Conservation (phyloP, 1,140 invertebrate species). For the Pogonognathellus flavescens region DNA sequence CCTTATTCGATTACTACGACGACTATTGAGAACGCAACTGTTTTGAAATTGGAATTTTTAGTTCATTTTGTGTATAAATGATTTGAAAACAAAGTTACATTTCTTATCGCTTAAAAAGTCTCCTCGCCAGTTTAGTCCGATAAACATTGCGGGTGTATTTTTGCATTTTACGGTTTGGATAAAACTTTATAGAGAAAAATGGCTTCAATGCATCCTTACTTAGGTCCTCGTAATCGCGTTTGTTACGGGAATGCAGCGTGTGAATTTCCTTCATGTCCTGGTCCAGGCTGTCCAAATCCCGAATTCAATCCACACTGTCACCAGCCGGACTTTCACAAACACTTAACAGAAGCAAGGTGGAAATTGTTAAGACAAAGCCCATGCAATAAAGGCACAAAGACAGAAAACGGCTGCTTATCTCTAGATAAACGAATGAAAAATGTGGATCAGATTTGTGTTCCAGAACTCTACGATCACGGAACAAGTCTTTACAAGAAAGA, state of each 20-base stretch:
- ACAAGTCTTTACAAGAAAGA: slow-evolving; percentile 47
- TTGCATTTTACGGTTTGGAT: too few species aligned
- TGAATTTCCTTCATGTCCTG: neutral
- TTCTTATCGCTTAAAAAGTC: too few species aligned
- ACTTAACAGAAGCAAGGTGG: neutral
- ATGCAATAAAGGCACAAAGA: neutral
- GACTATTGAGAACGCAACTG: too few species aligned
- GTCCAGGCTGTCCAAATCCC: slow-evolving; percentile 9
- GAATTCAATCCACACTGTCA: neutral
- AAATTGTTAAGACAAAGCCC: neutral
- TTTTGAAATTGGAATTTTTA: too few species aligned
- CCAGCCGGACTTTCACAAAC: slow-evolving; percentile 2
- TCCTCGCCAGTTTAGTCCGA: too few species aligned
- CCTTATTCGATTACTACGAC: too few species aligned
- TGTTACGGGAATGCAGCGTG: slow-evolving; percentile 3
- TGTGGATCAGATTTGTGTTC: slow-evolving; percentile 38
- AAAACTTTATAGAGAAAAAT: neutral
- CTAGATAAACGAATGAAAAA: neutral
- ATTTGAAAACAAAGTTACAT: too few species aligned
- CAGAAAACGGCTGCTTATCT: neutral
- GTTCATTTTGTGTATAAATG: too few species aligned
- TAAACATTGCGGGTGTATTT: neutral
- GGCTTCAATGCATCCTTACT: slow-evolving; percentile 19
- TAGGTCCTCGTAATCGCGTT: neutral
- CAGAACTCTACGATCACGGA: slow-evolving; percentile 10